These are phyloP conservation scores for Stercorarius parasiticus DNA, from an alignment of 2,113 vertebrate genomes.

Conservation along the genomic window DNA sequence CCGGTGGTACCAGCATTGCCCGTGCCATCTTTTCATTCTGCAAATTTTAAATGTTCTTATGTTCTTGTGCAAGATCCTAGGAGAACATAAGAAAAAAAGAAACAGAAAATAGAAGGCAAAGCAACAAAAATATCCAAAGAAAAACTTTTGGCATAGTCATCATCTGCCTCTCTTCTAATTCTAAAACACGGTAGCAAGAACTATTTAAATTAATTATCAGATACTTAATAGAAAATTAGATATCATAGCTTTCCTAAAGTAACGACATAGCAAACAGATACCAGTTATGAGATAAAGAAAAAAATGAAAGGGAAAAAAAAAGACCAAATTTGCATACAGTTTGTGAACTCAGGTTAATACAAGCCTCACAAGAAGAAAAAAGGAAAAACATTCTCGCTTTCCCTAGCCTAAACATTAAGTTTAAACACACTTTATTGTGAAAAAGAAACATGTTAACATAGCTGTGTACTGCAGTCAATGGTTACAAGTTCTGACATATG, in stretches of 20 bases:
- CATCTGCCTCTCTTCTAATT: not conserved
- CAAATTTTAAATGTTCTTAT: slow-evolving; percentile 79
- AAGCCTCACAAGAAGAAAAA: not conserved
- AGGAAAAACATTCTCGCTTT: not conserved
- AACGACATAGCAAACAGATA: not conserved
- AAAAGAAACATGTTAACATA: not conserved
- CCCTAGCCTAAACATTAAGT: not conserved
- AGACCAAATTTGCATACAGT: not conserved
- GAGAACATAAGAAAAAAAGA: not conserved
- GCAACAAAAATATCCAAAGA: not conserved
- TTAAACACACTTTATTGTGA: not conserved
- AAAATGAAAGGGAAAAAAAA: not conserved
- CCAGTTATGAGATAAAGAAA: not conserved
- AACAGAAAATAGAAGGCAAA: not conserved
- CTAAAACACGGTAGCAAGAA: not conserved
- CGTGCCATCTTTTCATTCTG: slow-evolving; percentile 98
- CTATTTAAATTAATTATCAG: not conserved
- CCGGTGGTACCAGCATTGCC: slow-evolving; percentile 84
- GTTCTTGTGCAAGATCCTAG: slow-evolving; percentile 72
- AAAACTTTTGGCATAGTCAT: not conserved
- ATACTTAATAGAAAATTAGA: not conserved
- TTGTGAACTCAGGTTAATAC: not conserved
- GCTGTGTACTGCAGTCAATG: not conserved
- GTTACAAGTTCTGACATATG: not conserved
- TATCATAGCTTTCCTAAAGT: not conserved